Evolutionary conservation across 2,113 vertebrate species (phyloP), one percentile per base, ranked within the genome.

Genomic region (Oryzias woworae): DNA sequence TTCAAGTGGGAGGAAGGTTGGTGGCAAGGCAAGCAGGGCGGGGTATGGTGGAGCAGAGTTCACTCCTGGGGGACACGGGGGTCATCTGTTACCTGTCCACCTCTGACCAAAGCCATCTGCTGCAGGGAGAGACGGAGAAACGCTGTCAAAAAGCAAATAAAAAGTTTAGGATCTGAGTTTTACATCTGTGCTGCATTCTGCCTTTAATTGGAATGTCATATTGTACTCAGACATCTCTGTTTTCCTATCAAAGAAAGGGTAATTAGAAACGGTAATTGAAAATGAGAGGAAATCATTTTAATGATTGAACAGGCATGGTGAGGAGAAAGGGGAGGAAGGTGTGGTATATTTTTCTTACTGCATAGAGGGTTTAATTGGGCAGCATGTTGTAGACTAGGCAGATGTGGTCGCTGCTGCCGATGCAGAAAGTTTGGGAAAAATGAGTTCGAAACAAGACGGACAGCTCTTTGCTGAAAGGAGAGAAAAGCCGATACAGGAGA

Each of bases 61-160:
- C 64, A 73, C 81, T 61, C 77, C 84, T 58, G 47, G 57, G 66
- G 77, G 77, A 71, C 81, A 67, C 56, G 75, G 45, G 78, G 84
- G 87, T 88, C 78, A 65, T 90, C 87, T 91, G 91, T 88, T 91
- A 92, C 87, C 90, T 90, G 89, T 88, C 86, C 81, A 91, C 89
- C 87, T 88, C 82, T 82, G 84, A 92, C 87, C 84, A 72, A 63
- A 58, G 80, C 87, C 87, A 82, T 91, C 91, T 92, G 90, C 90
- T 92, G 52, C 59, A 43, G 86, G 74, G 75, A 82, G 60, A 51
- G 31, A 24, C 24, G n/a, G 36, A 63, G 58, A 43, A n/a, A 62
- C 69, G 66, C 26, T n/a, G 36, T 51, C 41, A 62, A 62, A 66
- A 68, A 73, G 28, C 20, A 65, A 46, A 49, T 62, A 60, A 61